These are phyloP conservation scores for Stichodactyla mertensii DNA, from an alignment of 64 coral and sea anemone species.

Conservation along the genomic window DNA sequence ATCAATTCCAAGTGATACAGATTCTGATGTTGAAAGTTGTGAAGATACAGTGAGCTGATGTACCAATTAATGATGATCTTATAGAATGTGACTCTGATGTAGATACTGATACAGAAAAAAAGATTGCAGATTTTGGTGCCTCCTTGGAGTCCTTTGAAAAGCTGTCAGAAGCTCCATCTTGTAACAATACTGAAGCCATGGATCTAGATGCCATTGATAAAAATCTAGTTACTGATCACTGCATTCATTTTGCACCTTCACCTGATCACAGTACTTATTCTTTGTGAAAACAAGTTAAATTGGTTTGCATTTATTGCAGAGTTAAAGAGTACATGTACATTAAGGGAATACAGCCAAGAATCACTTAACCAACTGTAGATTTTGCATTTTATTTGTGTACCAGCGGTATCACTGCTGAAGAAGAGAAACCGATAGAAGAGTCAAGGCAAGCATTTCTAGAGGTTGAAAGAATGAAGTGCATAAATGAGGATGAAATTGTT, in stretches of 20 bases:
- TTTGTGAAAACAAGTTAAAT: constrained; percentile 51
- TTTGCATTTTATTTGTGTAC: constrained; percentile 46
- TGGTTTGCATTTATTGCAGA: constrained; percentile 57
- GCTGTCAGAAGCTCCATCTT: too few species aligned
- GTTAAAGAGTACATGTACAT: constrained; percentile 13
- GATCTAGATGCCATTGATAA: neutral
- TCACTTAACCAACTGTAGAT: constrained; percentile 43
- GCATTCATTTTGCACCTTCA: constrained; percentile 14
- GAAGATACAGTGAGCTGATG: too few species aligned
- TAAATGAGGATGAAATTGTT: constrained; percentile 21
- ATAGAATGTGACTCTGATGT: too few species aligned
- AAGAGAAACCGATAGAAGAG: constrained; percentile 41
- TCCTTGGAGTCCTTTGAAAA: too few species aligned
- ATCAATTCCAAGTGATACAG: neutral
- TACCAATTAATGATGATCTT: too few species aligned
- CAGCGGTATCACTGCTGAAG: constrained; percentile 42
- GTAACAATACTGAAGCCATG: neutral
- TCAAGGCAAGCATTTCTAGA: constrained; percentile 40
- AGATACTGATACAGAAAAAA: neutral
- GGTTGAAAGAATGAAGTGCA: constrained; percentile 22
- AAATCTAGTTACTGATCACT: neutral
- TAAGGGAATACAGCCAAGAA: constrained; percentile 22
- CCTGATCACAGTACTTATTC: constrained; percentile 35
- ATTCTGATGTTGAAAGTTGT: neutral
- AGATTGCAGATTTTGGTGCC: neutral